A percentile compares a stretch with the other conserved stretches of the same genome.
Evolutionary conservation across 2,888 invertebrate species (phyloP).

Genomic region (Drosophila nr. medialis): DNA sequence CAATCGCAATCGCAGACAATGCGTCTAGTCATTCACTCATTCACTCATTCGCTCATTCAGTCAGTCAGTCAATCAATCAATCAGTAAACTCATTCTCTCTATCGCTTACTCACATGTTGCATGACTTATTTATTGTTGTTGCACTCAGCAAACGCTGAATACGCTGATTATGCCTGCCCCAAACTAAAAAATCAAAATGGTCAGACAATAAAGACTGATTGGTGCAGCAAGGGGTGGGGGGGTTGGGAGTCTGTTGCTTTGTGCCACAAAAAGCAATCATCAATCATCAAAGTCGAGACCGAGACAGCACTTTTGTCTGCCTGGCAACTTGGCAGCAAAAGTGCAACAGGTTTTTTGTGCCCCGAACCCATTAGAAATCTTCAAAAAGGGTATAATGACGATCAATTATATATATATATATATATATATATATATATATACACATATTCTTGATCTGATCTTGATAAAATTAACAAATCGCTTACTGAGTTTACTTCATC

Average conservation of each 20-base stretch:
- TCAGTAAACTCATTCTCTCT: not conserved
- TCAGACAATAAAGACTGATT: slow-evolving; percentile 15
- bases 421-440: not conserved
- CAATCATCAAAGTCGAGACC: not conserved
- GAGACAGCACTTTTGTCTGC: slow-evolving; percentile 1
- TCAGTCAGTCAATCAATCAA: slow-evolving; percentile 33
- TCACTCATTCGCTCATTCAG: slow-evolving; percentile 31
- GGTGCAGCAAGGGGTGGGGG: not conserved
- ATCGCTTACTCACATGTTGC: slow-evolving; percentile 26
- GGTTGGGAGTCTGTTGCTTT: not conserved
- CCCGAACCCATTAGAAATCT: not conserved
- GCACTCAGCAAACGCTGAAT: slow-evolving; percentile 34
- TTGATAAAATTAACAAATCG: not conserved
- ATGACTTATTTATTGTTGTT: slow-evolving; percentile 39
- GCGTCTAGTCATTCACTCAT: slow-evolving; percentile 68
- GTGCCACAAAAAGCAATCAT: not conserved
- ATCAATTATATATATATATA: too few species aligned
- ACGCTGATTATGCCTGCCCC: slow-evolving; percentile 52
- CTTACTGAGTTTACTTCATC: not conserved
- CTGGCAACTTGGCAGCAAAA: not conserved
- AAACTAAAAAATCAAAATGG: slow-evolving; percentile 29
- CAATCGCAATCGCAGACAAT: slow-evolving; percentile 62
- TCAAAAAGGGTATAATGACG: not conserved
- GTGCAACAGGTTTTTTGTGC: slow-evolving; percentile 3
- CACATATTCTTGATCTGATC: not conserved